Base-by-base conservation (phyloP, 2,113 vertebrate genomes). In the Hippotragus niger region DNA sequence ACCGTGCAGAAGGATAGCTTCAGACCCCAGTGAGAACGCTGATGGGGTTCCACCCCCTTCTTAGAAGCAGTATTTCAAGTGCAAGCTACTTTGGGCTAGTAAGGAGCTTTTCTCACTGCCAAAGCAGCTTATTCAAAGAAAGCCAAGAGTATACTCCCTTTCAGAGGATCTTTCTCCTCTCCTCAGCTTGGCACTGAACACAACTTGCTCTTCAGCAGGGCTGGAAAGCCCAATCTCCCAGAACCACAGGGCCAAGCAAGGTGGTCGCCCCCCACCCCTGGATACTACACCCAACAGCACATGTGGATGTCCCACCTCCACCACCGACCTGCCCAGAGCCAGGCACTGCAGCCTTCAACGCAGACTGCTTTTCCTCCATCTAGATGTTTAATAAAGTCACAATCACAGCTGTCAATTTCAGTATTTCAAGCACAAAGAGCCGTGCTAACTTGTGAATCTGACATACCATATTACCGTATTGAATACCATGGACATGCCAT, bases 81-180 rank as follows among this genome's bases (percentile, higher is more conserved):
- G 50, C 95, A 95, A 94, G 58, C n/a, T 84, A 78, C 1, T 94
- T 81, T 36, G 15, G 57, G 36, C 27, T 88, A 67, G 33, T 27
- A 78, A 93, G 74, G 62, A 67, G 13, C 53, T 50, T 92, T 95
- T 95, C 93, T 95, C 52, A 40, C 55, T 85, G 89, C 76, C 80
- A 57, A 33, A 98, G 43, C 29, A 93, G 89, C 88, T 96, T 95
- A 93, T 60, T 95, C 93, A 96, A 29, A 92, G 71, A 95, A 87
- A 87, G 31, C 40, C 53, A 47, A 60, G 67, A 64, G 45, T 83
- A 83, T 90, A 93, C 57, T 91, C 43, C 7, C 29, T 15, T 71
- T 94, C 33, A 76, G 27, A 92, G 85, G 45, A 8, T 60, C 78
- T 86, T 91, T 53, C 76, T 81, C 14, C 55, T 53, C 76, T 76